Evolutionary conservation across 2,113 vertebrate species (phyloP).

Genomic region (Numenius arquata): DNA sequence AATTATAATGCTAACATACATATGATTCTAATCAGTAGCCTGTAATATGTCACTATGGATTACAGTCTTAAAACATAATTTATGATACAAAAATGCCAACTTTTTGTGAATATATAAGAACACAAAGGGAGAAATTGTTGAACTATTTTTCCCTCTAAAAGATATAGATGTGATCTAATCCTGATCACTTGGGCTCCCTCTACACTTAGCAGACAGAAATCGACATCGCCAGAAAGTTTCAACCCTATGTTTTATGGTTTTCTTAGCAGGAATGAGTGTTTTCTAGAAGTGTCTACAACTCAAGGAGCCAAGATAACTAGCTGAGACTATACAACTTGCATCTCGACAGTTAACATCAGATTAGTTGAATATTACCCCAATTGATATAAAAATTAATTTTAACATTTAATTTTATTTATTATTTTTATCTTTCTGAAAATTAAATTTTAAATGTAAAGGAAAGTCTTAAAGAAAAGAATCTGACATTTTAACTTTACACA

Average conservation of each 20-base stretch:
- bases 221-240: neutral
- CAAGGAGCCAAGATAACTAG: neutral
- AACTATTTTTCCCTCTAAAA: neutral
- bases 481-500: neutral
- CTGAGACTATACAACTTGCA: neutral
- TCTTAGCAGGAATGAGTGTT: neutral
- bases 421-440: neutral
- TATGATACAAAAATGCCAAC: neutral
- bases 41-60: neutral
- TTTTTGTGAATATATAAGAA: neutral
- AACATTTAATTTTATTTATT: neutral
- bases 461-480: neutral
- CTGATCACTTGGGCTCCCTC: neutral
- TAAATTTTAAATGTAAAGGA: neutral
- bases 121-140: rapidly evolving
- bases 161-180: neutral
- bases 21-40: neutral
- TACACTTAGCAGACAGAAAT: neutral
- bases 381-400: neutral
- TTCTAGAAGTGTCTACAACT: neutral
- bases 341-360: neutral
- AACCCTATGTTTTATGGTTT: neutral
- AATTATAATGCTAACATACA: neutral
- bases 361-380: neutral
- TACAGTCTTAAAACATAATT: neutral